These are phyloP conservation scores for Atractosteus spatula DNA, from an alignment of 2,113 vertebrate species.

Conservation along the genomic window DNA sequence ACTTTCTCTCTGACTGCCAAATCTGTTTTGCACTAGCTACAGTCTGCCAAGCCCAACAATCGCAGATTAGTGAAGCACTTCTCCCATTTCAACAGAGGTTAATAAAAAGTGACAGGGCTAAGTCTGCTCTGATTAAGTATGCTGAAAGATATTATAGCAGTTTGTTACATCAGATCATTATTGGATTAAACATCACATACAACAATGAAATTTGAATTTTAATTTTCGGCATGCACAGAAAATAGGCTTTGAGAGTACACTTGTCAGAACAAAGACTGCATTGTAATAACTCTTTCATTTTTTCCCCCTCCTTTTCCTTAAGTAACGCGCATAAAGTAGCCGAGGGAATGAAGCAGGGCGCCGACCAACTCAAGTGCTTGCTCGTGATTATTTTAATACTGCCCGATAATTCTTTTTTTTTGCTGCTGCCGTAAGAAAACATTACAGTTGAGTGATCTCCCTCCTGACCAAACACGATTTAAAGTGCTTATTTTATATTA, in stretches of 20 bases:
- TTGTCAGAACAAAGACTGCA: slow-evolving; percentile 63
- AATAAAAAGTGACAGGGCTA: slow-evolving; percentile 98
- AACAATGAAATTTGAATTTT: slow-evolving; percentile 94
- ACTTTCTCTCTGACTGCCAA: slow-evolving; percentile 74
- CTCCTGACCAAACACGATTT: not conserved
- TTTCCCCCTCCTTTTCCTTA: slow-evolving; percentile 13
- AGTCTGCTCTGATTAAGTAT: slow-evolving; percentile 96
- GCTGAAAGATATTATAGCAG: slow-evolving; percentile 90
- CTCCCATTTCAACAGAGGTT: slow-evolving; percentile 97
- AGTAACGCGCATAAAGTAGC: slow-evolving; percentile 23
- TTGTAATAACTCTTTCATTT: slow-evolving; percentile 52
- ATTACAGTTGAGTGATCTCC: not conserved
- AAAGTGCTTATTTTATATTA: not conserved
- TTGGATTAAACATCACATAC: slow-evolving; percentile 90
- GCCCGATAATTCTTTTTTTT: not conserved
- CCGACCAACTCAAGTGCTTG: not conserved
- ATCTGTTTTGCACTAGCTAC: slow-evolving; percentile 76
- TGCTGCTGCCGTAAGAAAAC: not conserved
- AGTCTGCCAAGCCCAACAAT: slow-evolving; percentile 91
- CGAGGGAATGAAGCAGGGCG: not conserved
- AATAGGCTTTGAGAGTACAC: slow-evolving; percentile 47
- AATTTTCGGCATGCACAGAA: slow-evolving; percentile 69
- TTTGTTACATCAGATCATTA: slow-evolving; percentile 92
- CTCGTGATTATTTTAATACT: slow-evolving; percentile 11
- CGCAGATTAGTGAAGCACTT: slow-evolving; percentile 87